Conservation (phyloP, 2,113 vertebrate species). For the Meriones unguiculatus region DNA sequence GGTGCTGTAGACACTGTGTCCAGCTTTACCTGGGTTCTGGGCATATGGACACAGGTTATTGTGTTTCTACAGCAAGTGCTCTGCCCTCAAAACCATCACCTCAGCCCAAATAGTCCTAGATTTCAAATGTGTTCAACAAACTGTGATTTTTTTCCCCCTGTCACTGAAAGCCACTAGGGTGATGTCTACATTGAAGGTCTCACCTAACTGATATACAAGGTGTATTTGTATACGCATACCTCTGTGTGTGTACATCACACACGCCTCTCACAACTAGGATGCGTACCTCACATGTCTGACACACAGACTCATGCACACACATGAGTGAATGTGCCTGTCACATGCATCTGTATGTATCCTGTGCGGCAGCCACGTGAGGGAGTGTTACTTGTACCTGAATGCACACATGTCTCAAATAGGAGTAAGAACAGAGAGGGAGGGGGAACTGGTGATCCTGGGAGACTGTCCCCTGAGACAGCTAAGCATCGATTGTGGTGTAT, state of each 20-base stretch:
- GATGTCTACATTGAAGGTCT: neutral
- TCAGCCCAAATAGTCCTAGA: neutral
- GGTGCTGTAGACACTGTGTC: neutral
- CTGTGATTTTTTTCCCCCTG: neutral
- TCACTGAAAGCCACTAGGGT: neutral
- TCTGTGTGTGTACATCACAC: rapidly evolving
- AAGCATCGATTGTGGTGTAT: neutral
- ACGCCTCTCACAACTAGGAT: no score
- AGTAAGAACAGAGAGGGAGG: neutral
- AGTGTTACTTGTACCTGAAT: neutral
- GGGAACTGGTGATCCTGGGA: neutral
- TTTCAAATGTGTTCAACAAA: neutral
- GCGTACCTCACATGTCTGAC: no score
- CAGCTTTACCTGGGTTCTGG: neutral
- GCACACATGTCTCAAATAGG: neutral
- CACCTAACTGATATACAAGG: neutral
- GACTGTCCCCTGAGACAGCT: neutral
- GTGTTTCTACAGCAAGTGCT: neutral
- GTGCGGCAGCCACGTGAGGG: neutral
- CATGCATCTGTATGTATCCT: no score
- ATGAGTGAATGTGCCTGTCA: no score
- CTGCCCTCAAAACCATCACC: neutral
- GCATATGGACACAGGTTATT: neutral
- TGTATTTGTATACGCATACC: neutral
- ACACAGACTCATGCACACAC: neutral